Evolutionary conservation across 2,888 invertebrate genomes (phyloP).

Genomic region (Lapara coniferarum): DNA sequence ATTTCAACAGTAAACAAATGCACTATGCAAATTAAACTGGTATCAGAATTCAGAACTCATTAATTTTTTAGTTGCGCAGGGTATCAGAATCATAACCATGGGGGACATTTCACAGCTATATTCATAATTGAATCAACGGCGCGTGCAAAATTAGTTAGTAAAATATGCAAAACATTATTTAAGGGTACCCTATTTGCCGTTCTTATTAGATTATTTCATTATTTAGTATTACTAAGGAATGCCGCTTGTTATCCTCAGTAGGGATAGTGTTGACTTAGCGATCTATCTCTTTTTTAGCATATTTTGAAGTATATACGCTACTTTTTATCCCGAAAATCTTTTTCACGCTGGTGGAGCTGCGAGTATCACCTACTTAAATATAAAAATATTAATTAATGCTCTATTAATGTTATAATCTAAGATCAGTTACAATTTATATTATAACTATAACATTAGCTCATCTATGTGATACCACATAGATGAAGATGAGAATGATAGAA

Average conservation of each 20-base stretch:
- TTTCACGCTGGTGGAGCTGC: too few relatives aligned
- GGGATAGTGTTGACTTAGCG: neutral
- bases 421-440: too few relatives aligned
- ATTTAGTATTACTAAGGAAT: slow-evolving; percentile 42
- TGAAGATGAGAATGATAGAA: too few relatives aligned
- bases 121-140: slow-evolving; percentile 69
- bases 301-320: too few relatives aligned
- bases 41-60: slow-evolving; percentile 16
- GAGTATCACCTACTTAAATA: too few relatives aligned
- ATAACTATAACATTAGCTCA: too few relatives aligned
- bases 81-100: slow-evolving; percentile 54
- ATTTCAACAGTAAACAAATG: neutral
- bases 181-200: slow-evolving; percentile 51
- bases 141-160: slow-evolving; percentile 66
- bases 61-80: slow-evolving; percentile 49
- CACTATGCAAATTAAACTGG: neutral
- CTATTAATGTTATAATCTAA: too few relatives aligned
- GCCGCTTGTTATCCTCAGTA: neutral
- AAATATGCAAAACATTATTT: slow-evolving; percentile 72
- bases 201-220: slow-evolving; percentile 61
- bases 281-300: neutral
- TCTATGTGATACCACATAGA: too few relatives aligned
- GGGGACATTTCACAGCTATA: slow-evolving; percentile 47
- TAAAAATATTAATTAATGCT: too few relatives aligned
- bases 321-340: too few relatives aligned